Base-by-base conservation (phyloP, 1,140 invertebrate species). In the Campoletis sonorensis region DNA sequence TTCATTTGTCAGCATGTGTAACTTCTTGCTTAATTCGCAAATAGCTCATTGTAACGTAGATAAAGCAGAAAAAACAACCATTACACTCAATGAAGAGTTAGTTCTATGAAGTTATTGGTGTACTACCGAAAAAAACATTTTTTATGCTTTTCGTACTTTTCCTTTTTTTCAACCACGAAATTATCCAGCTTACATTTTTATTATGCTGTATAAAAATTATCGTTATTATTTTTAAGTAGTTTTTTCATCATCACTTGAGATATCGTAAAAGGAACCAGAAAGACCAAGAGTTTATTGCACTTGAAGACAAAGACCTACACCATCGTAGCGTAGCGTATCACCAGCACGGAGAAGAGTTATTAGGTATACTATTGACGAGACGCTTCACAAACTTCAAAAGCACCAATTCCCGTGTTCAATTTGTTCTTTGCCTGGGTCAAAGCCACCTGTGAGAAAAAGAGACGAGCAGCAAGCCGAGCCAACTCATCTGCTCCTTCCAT, bases 381-480 rank as follows among this genome's bases (percentile, higher is more conserved):
- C 87, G 81, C 88, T 89, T 85, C 84, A 77, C 79, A 67, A 88
- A 90, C 87, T 90, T 92, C 89, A 91, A 92, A 92, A 88, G 85
- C 61, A 89, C 86, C 89, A 87, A 90, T 91, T 90, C 84, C 86
- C 86, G 86, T 90, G 90, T 91, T 91, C 88, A 89, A 90, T 92
- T 91, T 89, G 85, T 40, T 76, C 84, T 79, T 51, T 10, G 81
- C 77, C 81, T 81, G 79, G 80, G 82, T 84, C 81, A 86, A 86
- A 87, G 84, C 86, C 82, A 67, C 81, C 79, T 76, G 83, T 75
- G 80, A 70, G 83, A 49, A 11, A 71, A 80, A 80, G 81, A 84
- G 80, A 79, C 80, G 82, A 78, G 79, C 79, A 80, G 86, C 23
- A 64, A 21, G 18, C 11, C 23, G 27, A 21, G 18, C 11, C 23